phyloP scores from a whole-genome alignment of 2,113 vertebrate species.

The Mobula hypostoma region DNA sequence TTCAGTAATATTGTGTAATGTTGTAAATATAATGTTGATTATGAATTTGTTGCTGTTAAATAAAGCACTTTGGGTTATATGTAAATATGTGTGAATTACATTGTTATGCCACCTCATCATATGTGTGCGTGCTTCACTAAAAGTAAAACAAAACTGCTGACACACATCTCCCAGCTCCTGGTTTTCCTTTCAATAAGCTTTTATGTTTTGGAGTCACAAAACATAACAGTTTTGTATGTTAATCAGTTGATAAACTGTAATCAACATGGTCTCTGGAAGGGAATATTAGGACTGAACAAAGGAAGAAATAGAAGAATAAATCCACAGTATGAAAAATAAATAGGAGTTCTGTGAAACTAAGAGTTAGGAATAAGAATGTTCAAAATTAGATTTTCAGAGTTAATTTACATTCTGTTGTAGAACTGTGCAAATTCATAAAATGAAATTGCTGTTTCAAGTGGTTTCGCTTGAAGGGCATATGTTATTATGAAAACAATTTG shows the following conservation, averaged over 20 bases:
- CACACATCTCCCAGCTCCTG: too few species aligned
- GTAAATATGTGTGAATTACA: too few species aligned
- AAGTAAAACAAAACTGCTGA: too few species aligned
- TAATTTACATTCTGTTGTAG: not conserved
- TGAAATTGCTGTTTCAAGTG: not conserved
- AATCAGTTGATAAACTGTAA: not conserved
- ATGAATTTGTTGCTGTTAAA: too few species aligned
- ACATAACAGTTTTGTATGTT: not conserved
- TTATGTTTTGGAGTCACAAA: too few species aligned
- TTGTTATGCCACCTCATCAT: too few species aligned
- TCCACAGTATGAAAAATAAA: not conserved
- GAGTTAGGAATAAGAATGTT: not conserved
- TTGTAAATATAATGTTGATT: too few species aligned
- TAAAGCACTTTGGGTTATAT: too few species aligned
- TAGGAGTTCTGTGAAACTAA: not conserved
- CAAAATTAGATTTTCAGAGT: not conserved
- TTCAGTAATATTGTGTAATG: too few species aligned
- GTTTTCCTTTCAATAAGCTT: too few species aligned
- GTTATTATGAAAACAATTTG: not conserved
- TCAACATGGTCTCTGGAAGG: not conserved
- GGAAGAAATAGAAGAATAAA: not conserved
- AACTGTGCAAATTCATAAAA: not conserved
- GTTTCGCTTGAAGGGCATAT: not conserved
- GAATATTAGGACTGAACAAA: not conserved
- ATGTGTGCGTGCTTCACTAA: too few species aligned